These are phyloP conservation scores for Fissipunctia ypsillon DNA, from an alignment of 2,888 invertebrate genomes.

Conservation along the genomic window DNA sequence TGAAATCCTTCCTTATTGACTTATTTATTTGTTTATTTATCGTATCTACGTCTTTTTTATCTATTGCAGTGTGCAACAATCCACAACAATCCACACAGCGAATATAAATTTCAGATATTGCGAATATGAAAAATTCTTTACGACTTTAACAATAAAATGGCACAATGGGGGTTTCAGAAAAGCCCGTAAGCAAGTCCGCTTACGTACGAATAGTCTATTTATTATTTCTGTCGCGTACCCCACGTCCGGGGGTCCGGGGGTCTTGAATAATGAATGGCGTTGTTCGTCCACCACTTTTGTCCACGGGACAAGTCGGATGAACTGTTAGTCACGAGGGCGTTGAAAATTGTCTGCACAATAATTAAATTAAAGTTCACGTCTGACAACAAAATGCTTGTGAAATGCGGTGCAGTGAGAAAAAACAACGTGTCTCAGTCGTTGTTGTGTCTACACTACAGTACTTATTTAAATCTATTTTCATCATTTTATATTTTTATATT, in stretches of 20 bases:
- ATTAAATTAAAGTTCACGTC: conserved; percentile 27
- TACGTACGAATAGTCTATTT: conserved; percentile 64
- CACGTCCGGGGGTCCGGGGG: conserved; percentile 66
- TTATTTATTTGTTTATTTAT: no score
- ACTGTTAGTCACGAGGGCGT: conserved; percentile 24
- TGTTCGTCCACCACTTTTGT: conserved; percentile 63
- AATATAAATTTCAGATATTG: conserved; percentile 15
- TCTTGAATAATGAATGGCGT: conserved; percentile 70
- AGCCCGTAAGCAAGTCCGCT: conserved; percentile 37
- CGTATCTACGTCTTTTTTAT: no score
- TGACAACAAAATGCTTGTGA: conserved; percentile 14
- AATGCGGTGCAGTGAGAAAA: conserved; percentile 28
- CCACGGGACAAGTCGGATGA: conserved; percentile 23
- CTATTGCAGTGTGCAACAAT: no score
- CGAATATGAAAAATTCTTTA: conserved; percentile 27
- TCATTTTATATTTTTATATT: conserved; percentile 35
- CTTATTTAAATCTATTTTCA: conserved; percentile 37
- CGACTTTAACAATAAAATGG: conserved; percentile 22
- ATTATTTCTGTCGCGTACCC: conserved; percentile 72
- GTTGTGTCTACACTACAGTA: conserved; percentile 42
- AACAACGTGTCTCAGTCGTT: conserved; percentile 26
- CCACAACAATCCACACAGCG: conserved; percentile 6
- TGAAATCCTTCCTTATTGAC: no score
- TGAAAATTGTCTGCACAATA: conserved; percentile 36
- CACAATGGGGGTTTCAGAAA: conserved; percentile 51